phyloP scores from a whole-genome alignment of 2,113 vertebrate species.

The Aptenodytes forsteri region DNA sequence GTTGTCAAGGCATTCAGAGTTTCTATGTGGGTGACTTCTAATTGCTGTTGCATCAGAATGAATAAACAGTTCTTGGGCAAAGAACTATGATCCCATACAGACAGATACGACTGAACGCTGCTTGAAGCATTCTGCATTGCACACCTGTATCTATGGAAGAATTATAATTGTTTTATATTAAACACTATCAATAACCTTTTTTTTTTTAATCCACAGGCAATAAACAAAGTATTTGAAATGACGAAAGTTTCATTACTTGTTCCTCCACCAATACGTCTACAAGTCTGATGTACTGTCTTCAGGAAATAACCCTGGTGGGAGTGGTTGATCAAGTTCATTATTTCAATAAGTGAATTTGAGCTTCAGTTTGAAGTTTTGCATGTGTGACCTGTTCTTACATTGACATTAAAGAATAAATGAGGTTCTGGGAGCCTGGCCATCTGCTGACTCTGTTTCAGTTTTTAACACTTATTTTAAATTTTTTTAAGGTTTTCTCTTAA shows the following conservation, averaged over 20 bases:
- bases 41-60: slow-evolving; percentile 34
- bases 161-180: not conserved
- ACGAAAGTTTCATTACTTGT: not conserved
- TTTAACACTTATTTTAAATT: not conserved
- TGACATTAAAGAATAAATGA: not conserved
- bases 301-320: not conserved
- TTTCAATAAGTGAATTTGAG: not conserved
- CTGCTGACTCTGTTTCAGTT: not conserved
- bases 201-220: not conserved
- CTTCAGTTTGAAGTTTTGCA: not conserved
- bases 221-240: not conserved
- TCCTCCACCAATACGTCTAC: not conserved
- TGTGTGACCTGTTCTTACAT: not conserved
- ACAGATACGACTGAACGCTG: not conserved
- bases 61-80: slow-evolving; percentile 27
- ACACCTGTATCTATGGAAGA: not conserved
- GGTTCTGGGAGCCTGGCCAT: not conserved
- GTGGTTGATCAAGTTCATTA: not conserved
- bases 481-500: not conserved
- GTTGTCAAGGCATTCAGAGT: not conserved
- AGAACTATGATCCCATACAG: not conserved
- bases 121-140: not conserved
- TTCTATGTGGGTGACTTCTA: not conserved
- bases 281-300: not conserved
- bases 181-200: not conserved